Conservation (phyloP, 2,888 invertebrate species). For the Clostera curtula region DNA sequence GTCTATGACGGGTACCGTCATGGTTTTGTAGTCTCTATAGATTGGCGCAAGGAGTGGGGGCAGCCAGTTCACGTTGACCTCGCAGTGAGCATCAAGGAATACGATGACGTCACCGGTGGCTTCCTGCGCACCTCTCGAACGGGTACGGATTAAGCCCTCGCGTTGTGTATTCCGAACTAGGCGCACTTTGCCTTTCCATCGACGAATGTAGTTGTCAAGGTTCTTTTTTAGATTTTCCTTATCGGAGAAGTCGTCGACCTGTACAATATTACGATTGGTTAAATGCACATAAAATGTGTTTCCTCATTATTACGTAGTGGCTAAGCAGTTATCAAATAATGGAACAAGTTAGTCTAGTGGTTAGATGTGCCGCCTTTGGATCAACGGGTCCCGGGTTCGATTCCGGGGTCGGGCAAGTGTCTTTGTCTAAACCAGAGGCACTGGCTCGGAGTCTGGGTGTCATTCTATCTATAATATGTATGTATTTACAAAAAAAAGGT, state of each 20-base stretch:
- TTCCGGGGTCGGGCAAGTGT: too few species aligned
- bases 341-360: too few species aligned
- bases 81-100: conserved; percentile 98
- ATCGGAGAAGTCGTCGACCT: conserved; percentile 90
- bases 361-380: too few species aligned
- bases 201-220: conserved; percentile 89
- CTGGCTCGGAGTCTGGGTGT: too few species aligned
- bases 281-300: neutral
- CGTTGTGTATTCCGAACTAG: conserved; percentile 91
- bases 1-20: conserved; percentile 99
- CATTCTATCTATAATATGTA: too few species aligned
- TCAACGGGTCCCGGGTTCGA: too few species aligned
- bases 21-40: conserved; percentile 88
- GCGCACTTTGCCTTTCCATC: conserved; percentile 92
- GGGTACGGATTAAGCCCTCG: conserved; percentile 94
- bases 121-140: conserved; percentile 93
- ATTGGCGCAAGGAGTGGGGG: conserved; percentile 97
- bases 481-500: too few species aligned
- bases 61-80: conserved; percentile 97
- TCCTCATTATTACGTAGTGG: too few species aligned
- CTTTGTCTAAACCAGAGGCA: too few species aligned
- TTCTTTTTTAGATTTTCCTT: conserved; percentile 89
- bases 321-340: too few species aligned
- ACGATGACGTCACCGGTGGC: conserved; percentile 97
- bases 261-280: conserved; percentile 6